A percentile compares a stretch with the other conserved stretches of the same genome.
phyloP scores from a whole-genome alignment of 2,888 invertebrate genomes.

The Ophion obscuratus region DNA sequence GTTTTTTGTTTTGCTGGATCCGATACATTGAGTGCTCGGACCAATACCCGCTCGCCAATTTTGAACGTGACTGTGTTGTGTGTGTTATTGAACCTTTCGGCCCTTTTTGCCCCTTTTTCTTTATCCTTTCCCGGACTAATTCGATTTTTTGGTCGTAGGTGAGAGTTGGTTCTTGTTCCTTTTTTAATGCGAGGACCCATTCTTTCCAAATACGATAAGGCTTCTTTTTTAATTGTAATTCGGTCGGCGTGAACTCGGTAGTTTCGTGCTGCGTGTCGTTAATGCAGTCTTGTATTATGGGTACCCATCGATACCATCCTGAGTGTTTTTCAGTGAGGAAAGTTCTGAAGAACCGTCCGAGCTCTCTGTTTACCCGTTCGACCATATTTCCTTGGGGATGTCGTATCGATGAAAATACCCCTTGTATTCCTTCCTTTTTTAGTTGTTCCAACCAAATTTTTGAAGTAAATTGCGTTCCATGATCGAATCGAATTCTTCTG shows the following conservation, averaged over 20 bases:
- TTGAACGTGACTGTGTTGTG: not conserved
- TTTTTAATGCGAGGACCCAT: not conserved
- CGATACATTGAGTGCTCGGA: not conserved
- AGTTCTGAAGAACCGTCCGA: no score
- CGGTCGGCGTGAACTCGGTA: not conserved
- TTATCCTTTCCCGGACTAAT: not conserved
- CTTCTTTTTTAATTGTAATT: not conserved
- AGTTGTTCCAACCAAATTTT: not conserved
- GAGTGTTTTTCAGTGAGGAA: slow-evolving; percentile 1
- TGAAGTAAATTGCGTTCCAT: slow-evolving; percentile 28
- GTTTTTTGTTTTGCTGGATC: not conserved
- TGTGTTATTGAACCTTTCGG: not conserved
- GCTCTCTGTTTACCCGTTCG: not conserved
- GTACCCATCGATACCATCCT: slow-evolving; percentile 3
- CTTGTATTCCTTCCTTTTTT: not conserved
- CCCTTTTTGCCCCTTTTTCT: not conserved
- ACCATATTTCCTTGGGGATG: slow-evolving; percentile 35
- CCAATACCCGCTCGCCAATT: not conserved
- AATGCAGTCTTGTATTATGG: not conserved
- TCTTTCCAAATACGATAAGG: slow-evolving; percentile 35
- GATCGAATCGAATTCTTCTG: not conserved
- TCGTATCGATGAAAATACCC: slow-evolving; percentile 14
- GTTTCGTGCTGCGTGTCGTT: slow-evolving; percentile 21
- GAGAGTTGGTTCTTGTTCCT: not conserved
- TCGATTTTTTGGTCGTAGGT: not conserved